Base-by-base conservation (phyloP, 1,140 invertebrate genomes). In the Trachelipus rathkii region DNA sequence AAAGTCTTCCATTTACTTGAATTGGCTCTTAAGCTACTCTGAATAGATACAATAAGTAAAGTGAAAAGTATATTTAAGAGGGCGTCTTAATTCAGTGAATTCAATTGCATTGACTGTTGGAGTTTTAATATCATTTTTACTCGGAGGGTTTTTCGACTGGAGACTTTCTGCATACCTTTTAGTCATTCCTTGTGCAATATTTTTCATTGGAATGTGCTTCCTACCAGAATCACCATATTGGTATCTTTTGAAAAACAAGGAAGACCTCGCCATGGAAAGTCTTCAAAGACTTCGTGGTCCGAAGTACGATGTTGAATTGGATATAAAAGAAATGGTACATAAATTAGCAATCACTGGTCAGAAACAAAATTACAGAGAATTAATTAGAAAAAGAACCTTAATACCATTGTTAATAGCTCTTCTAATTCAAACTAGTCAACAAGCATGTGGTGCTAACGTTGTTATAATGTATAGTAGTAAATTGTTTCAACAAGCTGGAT, bases 221-320 rank as follows among this genome's bases (percentile, higher is more conserved):
- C 45, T 74, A n/a, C 78, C 78, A 0, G 78, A 79, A 43, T 74
- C 78, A 5, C 78, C 78, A 0, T 77, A 79, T 44, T 79, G 78
- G 78, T 44, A 73, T 19, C 21, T 79, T 23, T 43, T 79, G 15
- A 79, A 74, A 10, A 68, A 67, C 11, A 69, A 45, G 43, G 69
- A 53, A 45, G 44, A 73, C 9, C 71, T 71, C 15, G 75, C 75
- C 21, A 15, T 66, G 21, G 71, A n/a, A 71, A 23, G 72, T 53
- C 68, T 79, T 1, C 19, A 19, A 15, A 50, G 74, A 72, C 72
- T 79, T 0, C 50, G 78, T 44, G 78, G 78, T 15, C 74, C 78
- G 44, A 44, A 77, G 13, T 79, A 60, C 19, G 50, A 76, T 50
- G 53, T 76, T 10, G 43, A 24, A n/a, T 10, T 23, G 15, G 72